Evolutionary conservation across 2,888 invertebrate species (phyloP).

Genomic region (Subacronicta megacephala): DNA sequence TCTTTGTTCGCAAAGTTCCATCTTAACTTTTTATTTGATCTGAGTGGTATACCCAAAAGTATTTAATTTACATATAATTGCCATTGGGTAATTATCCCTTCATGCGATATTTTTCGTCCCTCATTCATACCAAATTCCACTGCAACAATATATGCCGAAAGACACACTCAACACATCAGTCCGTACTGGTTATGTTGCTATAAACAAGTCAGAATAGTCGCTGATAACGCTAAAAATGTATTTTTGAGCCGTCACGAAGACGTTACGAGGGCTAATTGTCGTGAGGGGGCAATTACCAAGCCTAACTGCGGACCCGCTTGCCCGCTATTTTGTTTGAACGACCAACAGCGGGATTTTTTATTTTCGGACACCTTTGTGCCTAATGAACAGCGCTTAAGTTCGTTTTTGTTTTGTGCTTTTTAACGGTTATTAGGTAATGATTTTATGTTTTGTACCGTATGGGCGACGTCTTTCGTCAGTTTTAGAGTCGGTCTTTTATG

Average conservation of each 20-base stretch:
- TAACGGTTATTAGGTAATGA: conserved; percentile 33
- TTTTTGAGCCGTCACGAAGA: conserved; percentile 71
- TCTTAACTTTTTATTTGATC: no score
- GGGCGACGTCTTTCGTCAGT: conserved; percentile 13
- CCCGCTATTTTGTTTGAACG: conserved; percentile 51
- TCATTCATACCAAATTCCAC: conserved; percentile 11
- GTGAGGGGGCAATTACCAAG: conserved; percentile 69
- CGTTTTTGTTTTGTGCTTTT: conserved; percentile 37
- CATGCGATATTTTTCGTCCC: neutral
- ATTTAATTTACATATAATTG: neutral
- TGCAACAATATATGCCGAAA: conserved; percentile 17
- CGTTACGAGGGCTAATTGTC: conserved; percentile 75
- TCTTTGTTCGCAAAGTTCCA: no score
- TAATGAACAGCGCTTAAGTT: conserved; percentile 50
- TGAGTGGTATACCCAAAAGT: no score
- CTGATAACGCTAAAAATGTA: conserved; percentile 66
- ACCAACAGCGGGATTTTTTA: conserved; percentile 49
- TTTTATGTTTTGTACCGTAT: conserved; percentile 30
- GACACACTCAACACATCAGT: conserved; percentile 41
- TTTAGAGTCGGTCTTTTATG: neutral
- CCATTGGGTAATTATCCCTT: neutral
- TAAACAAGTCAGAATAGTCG: conserved; percentile 53
- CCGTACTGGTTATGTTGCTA: conserved; percentile 42
- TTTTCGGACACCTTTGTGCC: conserved; percentile 49
- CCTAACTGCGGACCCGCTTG: conserved; percentile 65